Base-by-base conservation (phyloP, 37 sponge, comb jelly and placozoan genomes). In the Axinella damicornis region DNA sequence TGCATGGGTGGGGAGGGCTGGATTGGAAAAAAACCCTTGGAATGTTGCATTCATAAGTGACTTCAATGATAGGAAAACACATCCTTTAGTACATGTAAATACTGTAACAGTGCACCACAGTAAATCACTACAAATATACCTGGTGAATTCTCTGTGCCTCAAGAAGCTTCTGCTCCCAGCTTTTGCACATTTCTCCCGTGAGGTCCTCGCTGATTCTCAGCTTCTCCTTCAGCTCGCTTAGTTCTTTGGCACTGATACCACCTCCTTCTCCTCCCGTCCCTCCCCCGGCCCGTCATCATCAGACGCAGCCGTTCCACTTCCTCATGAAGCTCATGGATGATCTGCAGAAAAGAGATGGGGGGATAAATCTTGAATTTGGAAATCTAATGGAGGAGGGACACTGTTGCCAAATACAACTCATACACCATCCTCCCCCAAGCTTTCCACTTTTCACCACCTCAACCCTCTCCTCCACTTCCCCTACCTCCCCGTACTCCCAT, bases 291-390 rank as follows among this genome's bases (percentile, higher is more conserved):
- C 22, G 31, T 46, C 59, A 98, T 71, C 91, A 96, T 76, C 66
- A 39, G 24, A 52, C 95, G 79, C 68, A 99, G 60, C 74, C 91
- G 88, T 76, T 94, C 96, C 56, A 99, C 92, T 77, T 99, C 99
- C 59, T 99, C 99, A 28, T 96, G 74, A 17, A 99, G 83, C 79
- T 99, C 99, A 5, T 97, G 80, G 36, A 99, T 94, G 25, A 95
- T 74, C 94, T 93, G 55, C 0, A 5, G 37, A 60, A 32, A 75
- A 17, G 35, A 57, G 35, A 75, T 16, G 57, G 65, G 27, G 65
- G 13, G 22, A 22, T 13, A 56, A 56, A 18, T 30, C 41, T 30
- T 27, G 74, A 53, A n/a, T n/a, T n/a, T n/a, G n/a, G n/a, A n/a
- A n/a, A n/a, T n/a, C n/a, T n/a, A n/a, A n/a, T n/a, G n/a, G n/a